Evolutionary conservation across 2,888 invertebrate genomes (phyloP).

Genomic region (Tetropium fuscum): DNA sequence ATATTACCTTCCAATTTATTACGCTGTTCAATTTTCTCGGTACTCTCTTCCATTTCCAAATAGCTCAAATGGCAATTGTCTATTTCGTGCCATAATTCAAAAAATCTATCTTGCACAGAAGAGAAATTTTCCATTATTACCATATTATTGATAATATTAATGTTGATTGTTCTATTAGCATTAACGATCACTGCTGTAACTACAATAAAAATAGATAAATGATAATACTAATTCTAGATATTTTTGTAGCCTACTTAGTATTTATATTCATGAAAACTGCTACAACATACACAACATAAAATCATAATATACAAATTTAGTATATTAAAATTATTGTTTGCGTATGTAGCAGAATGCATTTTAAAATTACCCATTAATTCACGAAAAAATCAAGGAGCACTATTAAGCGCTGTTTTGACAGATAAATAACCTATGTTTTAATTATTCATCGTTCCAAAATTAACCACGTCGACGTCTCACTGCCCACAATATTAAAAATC

Average conservation of each 20-base stretch:
- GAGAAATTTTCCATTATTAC: constrained; percentile 68
- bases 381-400: too few species aligned
- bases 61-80: constrained; percentile 83
- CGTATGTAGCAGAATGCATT: too few species aligned
- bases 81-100: constrained; percentile 79
- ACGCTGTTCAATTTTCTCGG: constrained; percentile 80
- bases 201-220: too few species aligned
- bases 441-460: constrained; percentile 6
- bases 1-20: constrained; percentile 82
- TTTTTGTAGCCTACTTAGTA: too few species aligned
- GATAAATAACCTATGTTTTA: constrained; percentile 19
- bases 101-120: constrained; percentile 70
- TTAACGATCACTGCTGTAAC: too few species aligned
- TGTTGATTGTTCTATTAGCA: too few species aligned
- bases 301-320: too few species aligned
- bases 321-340: too few species aligned
- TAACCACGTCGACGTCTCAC: neutral
- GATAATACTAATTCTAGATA: too few species aligned
- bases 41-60: constrained; percentile 83
- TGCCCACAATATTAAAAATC: neutral
- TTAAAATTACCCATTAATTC: too few species aligned
- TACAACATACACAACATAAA: too few species aligned
- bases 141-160: constrained; percentile 50
- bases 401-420: constrained; percentile 19
- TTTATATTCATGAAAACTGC: too few species aligned